Evolutionary conservation across 2,113 vertebrate species (phyloP), one percentile per base, ranked within the genome.

Genomic region (Chrysochloris asiatica): DNA sequence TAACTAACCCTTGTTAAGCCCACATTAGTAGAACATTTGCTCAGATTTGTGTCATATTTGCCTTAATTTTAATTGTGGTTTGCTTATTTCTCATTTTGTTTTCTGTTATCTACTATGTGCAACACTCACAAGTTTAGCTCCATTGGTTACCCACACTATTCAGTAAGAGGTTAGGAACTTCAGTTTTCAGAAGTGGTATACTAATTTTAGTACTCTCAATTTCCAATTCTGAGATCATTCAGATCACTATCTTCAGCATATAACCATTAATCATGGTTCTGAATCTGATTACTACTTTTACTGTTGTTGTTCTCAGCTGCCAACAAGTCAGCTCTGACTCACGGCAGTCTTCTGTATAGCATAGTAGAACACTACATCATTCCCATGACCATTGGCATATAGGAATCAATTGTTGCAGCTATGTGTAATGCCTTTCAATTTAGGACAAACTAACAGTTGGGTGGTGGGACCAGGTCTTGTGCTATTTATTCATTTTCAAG

Each of bases 401-500:
- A 19, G 3, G n/a, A 21, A 19, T 21, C 36, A 8, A 21, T 36
- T 69, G 36, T 36, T 65, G 63, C 63, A 65, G 33, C 63, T 38
- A 21, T 69, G n/a, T 69, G 7, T 69, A 9, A 16, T 21, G 17
- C 65, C 65, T 69, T 69, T 2, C 17, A 38, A 36, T 26, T 21
- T 9, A 38, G n/a, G 36, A 67, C 65, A 67, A 67, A 36, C n/a
- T 19, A 6, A 16, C 16, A 19, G 17, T 14, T 67, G 65, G n/a
- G 33, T 67, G 16, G 63, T n/a, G 33, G 16, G 59, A 63, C 10
- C 36, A 16, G 14, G 33, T n/a, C 33, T 36, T 67, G 16, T 65
- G 6, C n/a, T 80, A 83, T 71, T 88, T 75, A 80, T 61, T 73
- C 48, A 83, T 72, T 67, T 94, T 89, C 24, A 33, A 73, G 24